Conservation (phyloP, 2,113 vertebrate genomes). For the Gopherus flavomarginatus region DNA sequence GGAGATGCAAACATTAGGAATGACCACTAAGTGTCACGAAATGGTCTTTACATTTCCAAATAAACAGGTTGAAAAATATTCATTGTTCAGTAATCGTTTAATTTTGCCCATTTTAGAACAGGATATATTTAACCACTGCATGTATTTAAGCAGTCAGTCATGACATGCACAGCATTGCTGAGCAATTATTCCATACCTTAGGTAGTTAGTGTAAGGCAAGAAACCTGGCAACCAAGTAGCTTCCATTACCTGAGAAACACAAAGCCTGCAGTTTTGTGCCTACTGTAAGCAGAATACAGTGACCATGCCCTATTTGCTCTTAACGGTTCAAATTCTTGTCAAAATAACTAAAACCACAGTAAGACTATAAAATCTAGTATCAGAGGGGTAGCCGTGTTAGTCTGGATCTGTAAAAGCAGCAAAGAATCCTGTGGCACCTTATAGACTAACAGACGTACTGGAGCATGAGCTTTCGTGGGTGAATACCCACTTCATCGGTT, state of each 20-base stretch:
- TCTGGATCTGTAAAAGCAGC: too few species aligned
- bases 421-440: too few species aligned
- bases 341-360: conserved; percentile 1
- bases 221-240: background rate
- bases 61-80: conserved; percentile 35
- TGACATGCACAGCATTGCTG: background rate
- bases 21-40: background rate
- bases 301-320: background rate
- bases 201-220: background rate
- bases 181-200: background rate
- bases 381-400: too few species aligned
- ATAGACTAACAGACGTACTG: too few species aligned
- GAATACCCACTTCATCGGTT: too few species aligned
- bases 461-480: too few species aligned
- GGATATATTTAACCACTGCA: conserved; percentile 60
- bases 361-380: background rate
- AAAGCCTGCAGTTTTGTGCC: background rate
- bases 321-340: background rate
- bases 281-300: background rate
- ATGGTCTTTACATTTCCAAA: conserved; percentile 15
- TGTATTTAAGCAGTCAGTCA: conserved; percentile 49
- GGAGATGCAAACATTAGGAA: background rate
- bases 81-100: conserved; percentile 36
- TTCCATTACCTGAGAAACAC: background rate
- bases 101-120: conserved; percentile 46